Evolutionary conservation across 2,113 vertebrate species (phyloP).

Genomic region (Cyphotilapia sp.): DNA sequence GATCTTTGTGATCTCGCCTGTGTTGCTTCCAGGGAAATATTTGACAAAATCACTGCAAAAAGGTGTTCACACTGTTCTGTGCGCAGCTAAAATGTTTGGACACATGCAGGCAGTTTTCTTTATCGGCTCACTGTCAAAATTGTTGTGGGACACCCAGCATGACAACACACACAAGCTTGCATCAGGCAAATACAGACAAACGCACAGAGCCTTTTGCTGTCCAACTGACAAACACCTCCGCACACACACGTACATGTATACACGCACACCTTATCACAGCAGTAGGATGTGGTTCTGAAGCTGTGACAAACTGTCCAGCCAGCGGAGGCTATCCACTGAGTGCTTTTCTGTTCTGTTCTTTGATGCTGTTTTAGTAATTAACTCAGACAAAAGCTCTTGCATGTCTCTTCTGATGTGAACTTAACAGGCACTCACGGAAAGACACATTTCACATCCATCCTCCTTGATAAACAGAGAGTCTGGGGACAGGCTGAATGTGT

Average conservation of each 20-base stretch:
- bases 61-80: background rate
- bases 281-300: constrained; percentile 14
- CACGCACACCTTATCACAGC: background rate
- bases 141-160: constrained; percentile 20
- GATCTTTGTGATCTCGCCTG: background rate
- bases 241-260: background rate
- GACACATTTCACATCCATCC: constrained; percentile 7
- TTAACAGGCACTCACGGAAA: background rate
- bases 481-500: constrained; percentile 2
- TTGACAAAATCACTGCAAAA: background rate
- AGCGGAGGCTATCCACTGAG: constrained; percentile 12
- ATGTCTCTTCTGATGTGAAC: constrained; percentile 20
- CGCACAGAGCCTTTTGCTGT: background rate
- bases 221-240: background rate
- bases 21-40: background rate
- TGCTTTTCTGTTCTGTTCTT: constrained; percentile 25
- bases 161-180: background rate
- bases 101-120: background rate
- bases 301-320: constrained; percentile 40
- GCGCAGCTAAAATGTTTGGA: background rate
- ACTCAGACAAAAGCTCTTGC: constrained; percentile 41
- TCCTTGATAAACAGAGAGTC: constrained; percentile 25
- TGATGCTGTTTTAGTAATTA: constrained; percentile 53
- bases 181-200: constrained; percentile 6
- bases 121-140: constrained; percentile 43